These are phyloP conservation scores for Thaumatotibia leucotreta DNA, from an alignment of 1,140 invertebrate genomes.

Conservation along the genomic window DNA sequence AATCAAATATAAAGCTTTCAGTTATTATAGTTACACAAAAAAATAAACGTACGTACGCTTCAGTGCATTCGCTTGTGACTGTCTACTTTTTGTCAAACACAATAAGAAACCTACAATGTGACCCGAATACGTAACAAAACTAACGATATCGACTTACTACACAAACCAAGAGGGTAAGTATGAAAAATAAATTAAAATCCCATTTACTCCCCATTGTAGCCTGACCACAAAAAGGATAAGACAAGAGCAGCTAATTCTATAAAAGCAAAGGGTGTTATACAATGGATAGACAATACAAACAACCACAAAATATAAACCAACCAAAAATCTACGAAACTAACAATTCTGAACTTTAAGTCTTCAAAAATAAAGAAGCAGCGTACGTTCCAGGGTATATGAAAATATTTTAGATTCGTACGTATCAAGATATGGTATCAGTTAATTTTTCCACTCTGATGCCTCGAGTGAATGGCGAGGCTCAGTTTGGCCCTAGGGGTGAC, in stretches of 20 bases:
- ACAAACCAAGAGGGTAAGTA: slow-evolving; percentile 9
- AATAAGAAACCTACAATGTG: not conserved
- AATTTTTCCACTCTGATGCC: slow-evolving; percentile 67
- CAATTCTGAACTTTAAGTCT: slow-evolving; percentile 21
- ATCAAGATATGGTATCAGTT: slow-evolving; percentile 65
- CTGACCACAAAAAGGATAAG: slow-evolving; percentile 63
- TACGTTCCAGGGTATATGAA: slow-evolving; percentile 4
- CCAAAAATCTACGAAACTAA: not conserved
- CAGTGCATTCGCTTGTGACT: not conserved
- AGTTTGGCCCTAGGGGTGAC: slow-evolving; percentile 45
- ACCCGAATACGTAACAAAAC: slow-evolving; percentile 8
- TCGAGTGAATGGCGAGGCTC: slow-evolving; percentile 47
- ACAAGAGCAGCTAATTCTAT: slow-evolving; percentile 65
- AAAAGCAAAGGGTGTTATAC: slow-evolving; percentile 64
- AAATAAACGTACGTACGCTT: not conserved
- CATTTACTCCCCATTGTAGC: slow-evolving; percentile 53
- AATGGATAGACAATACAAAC: slow-evolving; percentile 39
- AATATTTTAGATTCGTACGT: slow-evolving; percentile 41
- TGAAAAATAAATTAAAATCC: slow-evolving; percentile 49
- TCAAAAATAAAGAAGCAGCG: not conserved
- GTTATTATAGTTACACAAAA: not conserved
- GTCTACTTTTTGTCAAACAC: not conserved
- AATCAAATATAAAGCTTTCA: not conserved
- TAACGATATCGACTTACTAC: slow-evolving; percentile 10
- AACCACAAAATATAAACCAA: slow-evolving; percentile 19